Conservation (phyloP, 64 coral and sea anemone species). For the Catalaphyllia jardinei region DNA sequence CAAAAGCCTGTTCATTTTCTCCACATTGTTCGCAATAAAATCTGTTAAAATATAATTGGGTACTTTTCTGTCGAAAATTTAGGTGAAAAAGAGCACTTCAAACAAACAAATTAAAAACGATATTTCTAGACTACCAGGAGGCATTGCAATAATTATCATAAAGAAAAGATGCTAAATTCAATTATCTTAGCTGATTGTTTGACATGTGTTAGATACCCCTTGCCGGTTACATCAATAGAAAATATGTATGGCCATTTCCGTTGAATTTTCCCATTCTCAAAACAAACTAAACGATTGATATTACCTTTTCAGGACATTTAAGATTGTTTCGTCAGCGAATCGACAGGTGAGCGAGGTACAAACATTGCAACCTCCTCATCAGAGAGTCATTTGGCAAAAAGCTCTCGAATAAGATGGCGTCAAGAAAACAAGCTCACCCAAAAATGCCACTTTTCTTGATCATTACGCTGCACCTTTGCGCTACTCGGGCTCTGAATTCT, state of each 20-base stretch:
- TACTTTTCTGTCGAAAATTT: background rate
- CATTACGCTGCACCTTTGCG: background rate
- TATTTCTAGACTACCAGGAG: background rate
- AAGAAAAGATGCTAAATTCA: background rate
- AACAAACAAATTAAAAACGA: conserved; percentile 1
- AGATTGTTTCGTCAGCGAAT: conserved; percentile 16
- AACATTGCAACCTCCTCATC: conserved; percentile 2
- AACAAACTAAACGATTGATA: conserved; percentile 30
- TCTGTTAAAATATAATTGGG: no score
- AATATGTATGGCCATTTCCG: conserved; percentile 19
- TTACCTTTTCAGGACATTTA: conserved; percentile 23
- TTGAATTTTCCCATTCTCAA: conserved; percentile 14
- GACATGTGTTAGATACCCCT: conserved; percentile 25
- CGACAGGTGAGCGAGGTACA: conserved; percentile 15
- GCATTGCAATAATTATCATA: conserved; percentile 4
- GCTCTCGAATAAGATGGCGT: background rate
- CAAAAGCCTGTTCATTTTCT: no score
- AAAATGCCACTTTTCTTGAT: background rate
- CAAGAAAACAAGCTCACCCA: background rate
- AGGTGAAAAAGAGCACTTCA: background rate
- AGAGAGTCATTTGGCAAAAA: background rate
- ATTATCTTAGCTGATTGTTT: background rate
- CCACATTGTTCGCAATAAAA: no score
- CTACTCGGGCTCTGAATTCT: background rate
- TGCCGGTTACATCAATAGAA: conserved; percentile 30